phyloP scores from a whole-genome alignment of 2,797 vertebrate genomes.

The Hippopotamyrus pictus region DNA sequence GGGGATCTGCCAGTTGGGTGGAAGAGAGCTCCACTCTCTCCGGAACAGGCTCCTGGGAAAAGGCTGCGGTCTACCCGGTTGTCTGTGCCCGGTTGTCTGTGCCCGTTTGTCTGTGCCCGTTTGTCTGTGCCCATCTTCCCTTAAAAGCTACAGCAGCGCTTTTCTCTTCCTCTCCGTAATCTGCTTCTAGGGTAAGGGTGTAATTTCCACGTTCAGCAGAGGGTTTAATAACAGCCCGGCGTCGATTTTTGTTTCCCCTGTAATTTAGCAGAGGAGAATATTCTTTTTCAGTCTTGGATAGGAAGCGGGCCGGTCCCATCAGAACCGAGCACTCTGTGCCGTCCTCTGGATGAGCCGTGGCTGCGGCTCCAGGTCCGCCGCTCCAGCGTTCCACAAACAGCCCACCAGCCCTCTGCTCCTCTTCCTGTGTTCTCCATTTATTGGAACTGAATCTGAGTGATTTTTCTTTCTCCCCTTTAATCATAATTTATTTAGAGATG shows the following conservation, averaged over 20 bases:
- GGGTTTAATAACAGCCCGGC: constrained; percentile 27
- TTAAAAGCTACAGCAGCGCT: background rate
- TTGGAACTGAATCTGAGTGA: background rate
- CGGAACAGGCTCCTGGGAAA: background rate
- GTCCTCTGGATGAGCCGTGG: constrained; percentile 38
- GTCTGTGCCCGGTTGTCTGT: background rate
- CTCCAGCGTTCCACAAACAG: background rate
- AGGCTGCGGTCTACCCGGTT: background rate
- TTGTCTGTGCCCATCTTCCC: background rate
- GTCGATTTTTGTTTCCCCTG: constrained; percentile 40
- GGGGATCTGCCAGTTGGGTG: background rate
- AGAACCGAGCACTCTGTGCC: constrained; percentile 35
- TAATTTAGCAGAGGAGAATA: constrained; percentile 47
- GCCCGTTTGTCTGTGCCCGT: background rate
- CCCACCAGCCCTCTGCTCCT: background rate
- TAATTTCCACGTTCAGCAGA: constrained; percentile 31
- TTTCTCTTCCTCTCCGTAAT: constrained; percentile 7
- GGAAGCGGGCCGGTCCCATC: constrained; percentile 39
- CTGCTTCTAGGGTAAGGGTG: constrained; percentile 18
- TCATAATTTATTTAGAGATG: background rate
- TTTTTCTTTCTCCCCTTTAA: background rate
- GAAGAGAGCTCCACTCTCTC: background rate
- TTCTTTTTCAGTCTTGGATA: constrained; percentile 41
- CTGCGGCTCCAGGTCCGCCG: constrained; percentile 32
- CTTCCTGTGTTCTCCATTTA: background rate